phyloP scores from a whole-genome alignment of 2,113 vertebrate species.

The Grammomys dolichurus region DNA sequence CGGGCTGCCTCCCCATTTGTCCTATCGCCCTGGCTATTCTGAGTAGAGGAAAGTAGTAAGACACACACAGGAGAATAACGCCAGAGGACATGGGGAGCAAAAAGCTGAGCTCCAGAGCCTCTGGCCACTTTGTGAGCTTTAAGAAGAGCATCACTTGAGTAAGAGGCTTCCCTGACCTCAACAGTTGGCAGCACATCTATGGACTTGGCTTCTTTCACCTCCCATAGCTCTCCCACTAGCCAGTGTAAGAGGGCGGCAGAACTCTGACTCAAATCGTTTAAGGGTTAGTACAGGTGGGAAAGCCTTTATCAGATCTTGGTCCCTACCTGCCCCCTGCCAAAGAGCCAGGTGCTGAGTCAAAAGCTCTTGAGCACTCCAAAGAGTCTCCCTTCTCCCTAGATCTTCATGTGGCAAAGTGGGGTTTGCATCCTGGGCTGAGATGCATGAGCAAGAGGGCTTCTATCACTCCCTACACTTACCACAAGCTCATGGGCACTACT shows the following conservation, averaged over 20 bases:
- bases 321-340: background rate
- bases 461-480: too few relatives aligned
- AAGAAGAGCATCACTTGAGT: background rate
- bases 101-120: background rate
- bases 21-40: background rate
- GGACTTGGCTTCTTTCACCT: background rate
- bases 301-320: background rate
- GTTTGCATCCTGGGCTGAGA: background rate
- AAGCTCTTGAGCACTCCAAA: background rate
- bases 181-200: background rate
- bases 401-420: background rate
- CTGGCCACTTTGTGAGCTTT: background rate
- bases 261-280: background rate
- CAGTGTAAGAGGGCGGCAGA: background rate
- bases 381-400: background rate
- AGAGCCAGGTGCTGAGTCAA: background rate
- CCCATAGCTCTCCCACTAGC: background rate
- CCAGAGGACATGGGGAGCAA: background rate
- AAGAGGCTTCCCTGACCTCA: background rate
- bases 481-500: background rate
- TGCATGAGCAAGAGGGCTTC: background rate
- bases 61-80: rapidly evolving
- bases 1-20: background rate
- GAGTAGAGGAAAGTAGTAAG: background rate
- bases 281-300: background rate